Percentiles rank a stretch among this genome's conserved stretches.
These are phyloP conservation scores for Meda fulgida DNA, from an alignment of 2,797 vertebrate genomes.

Conservation along the genomic window DNA sequence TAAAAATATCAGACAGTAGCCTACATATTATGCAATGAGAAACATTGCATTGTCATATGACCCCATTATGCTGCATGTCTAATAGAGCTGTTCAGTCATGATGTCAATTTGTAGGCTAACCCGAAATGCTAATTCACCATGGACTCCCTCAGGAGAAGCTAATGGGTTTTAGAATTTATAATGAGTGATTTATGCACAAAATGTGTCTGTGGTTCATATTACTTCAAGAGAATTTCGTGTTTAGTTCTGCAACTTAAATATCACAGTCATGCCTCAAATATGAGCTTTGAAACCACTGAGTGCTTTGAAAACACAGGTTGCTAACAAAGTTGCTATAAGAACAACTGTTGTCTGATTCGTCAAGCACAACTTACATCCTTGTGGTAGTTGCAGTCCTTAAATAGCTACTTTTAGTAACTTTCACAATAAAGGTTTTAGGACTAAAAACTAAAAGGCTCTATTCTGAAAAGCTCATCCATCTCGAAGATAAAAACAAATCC, in stretches of 20 bases:
- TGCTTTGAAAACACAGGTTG: background rate
- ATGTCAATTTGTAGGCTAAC: conserved; percentile 9
- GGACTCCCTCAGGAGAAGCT: background rate
- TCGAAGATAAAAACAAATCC: background rate
- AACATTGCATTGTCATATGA: conserved; percentile 18
- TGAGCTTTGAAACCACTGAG: background rate
- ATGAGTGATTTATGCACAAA: background rate
- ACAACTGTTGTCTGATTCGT: too few relatives aligned
- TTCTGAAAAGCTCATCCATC: background rate
- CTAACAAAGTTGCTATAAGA: background rate
- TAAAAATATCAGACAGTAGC: conserved; percentile 12
- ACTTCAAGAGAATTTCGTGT: background rate
- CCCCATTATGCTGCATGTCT: background rate
- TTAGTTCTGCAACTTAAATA: background rate
- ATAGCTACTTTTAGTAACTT: background rate
- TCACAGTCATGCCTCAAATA: background rate
- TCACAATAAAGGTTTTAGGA: background rate
- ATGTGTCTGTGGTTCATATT: background rate
- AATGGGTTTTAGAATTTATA: conserved; percentile 16
- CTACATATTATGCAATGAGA: conserved; percentile 7
- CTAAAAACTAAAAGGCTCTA: background rate
- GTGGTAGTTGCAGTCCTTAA: background rate
- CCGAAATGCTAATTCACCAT: conserved; percentile 9
- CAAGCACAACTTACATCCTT: background rate
- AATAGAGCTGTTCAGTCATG: conserved; percentile 5